Conservation (phyloP, 2,113 vertebrate species). For the Toxotes chatareus region DNA sequence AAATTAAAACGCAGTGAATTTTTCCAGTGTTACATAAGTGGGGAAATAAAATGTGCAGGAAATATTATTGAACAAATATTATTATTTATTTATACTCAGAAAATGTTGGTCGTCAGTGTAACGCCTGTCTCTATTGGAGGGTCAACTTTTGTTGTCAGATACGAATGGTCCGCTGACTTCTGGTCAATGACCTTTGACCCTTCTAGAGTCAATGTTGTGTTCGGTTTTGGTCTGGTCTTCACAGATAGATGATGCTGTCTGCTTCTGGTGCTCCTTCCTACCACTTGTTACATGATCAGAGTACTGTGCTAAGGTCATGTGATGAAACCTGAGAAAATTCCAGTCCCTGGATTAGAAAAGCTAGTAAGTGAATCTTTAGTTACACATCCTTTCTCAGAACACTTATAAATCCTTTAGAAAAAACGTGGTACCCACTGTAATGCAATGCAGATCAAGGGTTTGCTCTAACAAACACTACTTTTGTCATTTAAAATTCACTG, state of each 20-base stretch:
- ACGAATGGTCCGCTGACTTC: not conserved
- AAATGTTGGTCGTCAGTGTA: not conserved
- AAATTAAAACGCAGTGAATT: not conserved
- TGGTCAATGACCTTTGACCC: not conserved
- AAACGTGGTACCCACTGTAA: not conserved
- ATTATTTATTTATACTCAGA: no score
- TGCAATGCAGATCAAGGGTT: not conserved
- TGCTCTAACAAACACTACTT: not conserved
- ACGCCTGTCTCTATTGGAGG: no score
- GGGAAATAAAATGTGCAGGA: no score
- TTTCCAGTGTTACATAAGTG: no score
- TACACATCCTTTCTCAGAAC: not conserved
- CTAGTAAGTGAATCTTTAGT: not conserved
- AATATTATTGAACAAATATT: no score
- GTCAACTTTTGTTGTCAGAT: no score
- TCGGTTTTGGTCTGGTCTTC: no score
- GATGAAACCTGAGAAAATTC: not conserved
- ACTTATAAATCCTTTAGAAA: not conserved
- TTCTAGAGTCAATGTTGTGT: no score
- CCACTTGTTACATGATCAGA: not conserved
- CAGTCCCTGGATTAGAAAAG: not conserved
- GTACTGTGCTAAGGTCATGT: not conserved
- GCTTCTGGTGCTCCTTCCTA: not conserved
- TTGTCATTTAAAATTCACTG: constrained; percentile 1
- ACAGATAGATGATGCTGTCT: no score